These are phyloP conservation scores for Gerosis bhagava DNA, from an alignment of 2,888 invertebrate genomes.

Conservation along the genomic window DNA sequence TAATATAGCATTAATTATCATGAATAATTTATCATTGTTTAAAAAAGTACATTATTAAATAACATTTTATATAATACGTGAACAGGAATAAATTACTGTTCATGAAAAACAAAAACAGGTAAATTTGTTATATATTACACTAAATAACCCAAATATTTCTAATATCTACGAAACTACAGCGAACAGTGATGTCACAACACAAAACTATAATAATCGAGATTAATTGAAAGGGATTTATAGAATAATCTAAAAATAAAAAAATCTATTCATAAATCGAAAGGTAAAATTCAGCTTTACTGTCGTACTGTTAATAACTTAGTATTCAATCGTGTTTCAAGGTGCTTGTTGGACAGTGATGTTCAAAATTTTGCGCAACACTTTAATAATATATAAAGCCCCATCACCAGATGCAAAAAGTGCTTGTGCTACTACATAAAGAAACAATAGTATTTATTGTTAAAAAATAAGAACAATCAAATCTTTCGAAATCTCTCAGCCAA, in stretches of 20 bases:
- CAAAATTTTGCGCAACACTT: constrained; percentile 24
- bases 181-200: constrained; percentile 15
- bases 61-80: too few relatives aligned
- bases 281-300: too few relatives aligned
- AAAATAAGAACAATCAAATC: background rate
- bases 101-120: too few relatives aligned
- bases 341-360: constrained; percentile 12
- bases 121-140: too few relatives aligned
- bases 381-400: constrained; percentile 54
- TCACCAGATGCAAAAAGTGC: constrained; percentile 66
- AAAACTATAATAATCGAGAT: background rate
- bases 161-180: constrained; percentile 15
- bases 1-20: too few relatives aligned
- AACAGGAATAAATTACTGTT: too few relatives aligned
- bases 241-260: background rate
- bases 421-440: constrained; percentile 61
- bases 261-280: background rate
- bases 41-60: too few relatives aligned
- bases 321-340: constrained; percentile 21
- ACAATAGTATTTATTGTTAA: constrained; percentile 33
- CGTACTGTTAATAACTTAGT: constrained; percentile 22
- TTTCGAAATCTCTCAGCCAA: constrained; percentile 1
- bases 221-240: too few relatives aligned
- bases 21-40: too few relatives aligned
- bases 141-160: background rate